phyloP scores from a whole-genome alignment of 2,888 invertebrate species.

The Panorpa germanica region DNA sequence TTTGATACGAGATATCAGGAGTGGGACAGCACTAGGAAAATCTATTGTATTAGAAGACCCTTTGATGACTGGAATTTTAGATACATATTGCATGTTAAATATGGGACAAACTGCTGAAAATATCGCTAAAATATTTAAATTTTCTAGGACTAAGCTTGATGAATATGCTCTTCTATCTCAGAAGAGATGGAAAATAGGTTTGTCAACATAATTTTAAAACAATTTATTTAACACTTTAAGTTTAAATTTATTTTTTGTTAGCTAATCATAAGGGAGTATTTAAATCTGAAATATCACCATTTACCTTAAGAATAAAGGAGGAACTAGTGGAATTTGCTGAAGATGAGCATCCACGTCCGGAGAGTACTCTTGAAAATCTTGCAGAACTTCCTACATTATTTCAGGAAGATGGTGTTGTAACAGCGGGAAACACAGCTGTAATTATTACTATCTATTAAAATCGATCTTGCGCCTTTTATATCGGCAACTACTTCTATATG shows the following conservation, averaged over 20 bases:
- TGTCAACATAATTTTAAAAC: conserved; percentile 15
- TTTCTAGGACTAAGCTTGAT: conserved; percentile 75
- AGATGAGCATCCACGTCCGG: conserved; percentile 89
- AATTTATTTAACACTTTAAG: no score
- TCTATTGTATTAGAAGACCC: conserved; percentile 70
- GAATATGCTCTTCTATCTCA: conserved; percentile 73
- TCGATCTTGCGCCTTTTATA: conserved; percentile 8
- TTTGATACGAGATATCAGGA: conserved; percentile 65
- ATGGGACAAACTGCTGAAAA: conserved; percentile 96
- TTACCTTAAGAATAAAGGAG: conserved; percentile 67
- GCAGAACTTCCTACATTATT: conserved; percentile 77
- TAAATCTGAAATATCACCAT: conserved; percentile 75
- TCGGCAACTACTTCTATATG: conserved; percentile 6
- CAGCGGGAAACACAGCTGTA: conserved; percentile 88
- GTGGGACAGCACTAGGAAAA: conserved; percentile 69
- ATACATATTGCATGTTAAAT: conserved; percentile 73
- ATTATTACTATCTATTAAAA: conserved; percentile 19
- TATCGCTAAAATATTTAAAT: conserved; percentile 65
- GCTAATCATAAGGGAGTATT: conserved; percentile 80
- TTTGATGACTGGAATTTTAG: conserved; percentile 78
- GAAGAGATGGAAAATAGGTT: conserved; percentile 68
- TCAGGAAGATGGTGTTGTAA: conserved; percentile 86
- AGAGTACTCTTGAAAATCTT: conserved; percentile 69
- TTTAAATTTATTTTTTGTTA: no score
- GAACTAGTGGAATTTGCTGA: conserved; percentile 56